Percentiles rank a stretch among this genome's conserved stretches.
phyloP scores from a whole-genome alignment of 1,140 invertebrate genomes.

The Nebria ingens region DNA sequence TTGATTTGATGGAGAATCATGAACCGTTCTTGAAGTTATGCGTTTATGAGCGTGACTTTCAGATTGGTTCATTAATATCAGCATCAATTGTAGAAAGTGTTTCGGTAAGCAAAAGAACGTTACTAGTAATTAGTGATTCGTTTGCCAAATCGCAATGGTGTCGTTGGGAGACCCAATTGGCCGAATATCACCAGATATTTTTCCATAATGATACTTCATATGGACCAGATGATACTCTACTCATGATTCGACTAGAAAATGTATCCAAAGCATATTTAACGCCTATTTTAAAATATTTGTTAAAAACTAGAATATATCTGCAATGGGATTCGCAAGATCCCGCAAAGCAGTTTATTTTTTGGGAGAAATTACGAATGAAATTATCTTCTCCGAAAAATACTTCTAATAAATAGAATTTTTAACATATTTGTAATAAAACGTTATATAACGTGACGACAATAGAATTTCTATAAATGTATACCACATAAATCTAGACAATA shows the following conservation, averaged over 20 bases:
- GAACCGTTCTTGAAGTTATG: constrained; percentile 46
- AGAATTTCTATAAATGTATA: too few species aligned
- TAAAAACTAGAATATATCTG: constrained; percentile 52
- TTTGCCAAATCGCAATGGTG: constrained; percentile 58
- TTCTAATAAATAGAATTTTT: not conserved
- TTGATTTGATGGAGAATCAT: constrained; percentile 43
- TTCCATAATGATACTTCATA: constrained; percentile 32
- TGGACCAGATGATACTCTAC: constrained; percentile 41
- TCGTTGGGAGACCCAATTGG: constrained; percentile 51
- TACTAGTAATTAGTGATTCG: constrained; percentile 51
- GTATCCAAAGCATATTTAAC: constrained; percentile 39
- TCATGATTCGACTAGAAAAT: constrained; percentile 47
- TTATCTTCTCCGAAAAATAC: not conserved
- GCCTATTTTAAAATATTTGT: constrained; percentile 44
- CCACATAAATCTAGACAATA: too few species aligned
- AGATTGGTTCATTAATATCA: constrained; percentile 47
- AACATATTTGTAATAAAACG: not conserved
- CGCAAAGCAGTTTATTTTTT: constrained; percentile 40
- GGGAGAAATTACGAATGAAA: constrained; percentile 33
- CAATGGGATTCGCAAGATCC: constrained; percentile 40
- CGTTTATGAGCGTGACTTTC: constrained; percentile 55
- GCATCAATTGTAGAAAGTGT: constrained; percentile 49
- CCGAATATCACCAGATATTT: constrained; percentile 42
- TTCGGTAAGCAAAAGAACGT: constrained; percentile 45
- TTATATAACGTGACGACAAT: too few species aligned